These are phyloP conservation scores for Amblyjoppa proteus DNA, from an alignment of 2,888 invertebrate genomes.

Conservation along the genomic window DNA sequence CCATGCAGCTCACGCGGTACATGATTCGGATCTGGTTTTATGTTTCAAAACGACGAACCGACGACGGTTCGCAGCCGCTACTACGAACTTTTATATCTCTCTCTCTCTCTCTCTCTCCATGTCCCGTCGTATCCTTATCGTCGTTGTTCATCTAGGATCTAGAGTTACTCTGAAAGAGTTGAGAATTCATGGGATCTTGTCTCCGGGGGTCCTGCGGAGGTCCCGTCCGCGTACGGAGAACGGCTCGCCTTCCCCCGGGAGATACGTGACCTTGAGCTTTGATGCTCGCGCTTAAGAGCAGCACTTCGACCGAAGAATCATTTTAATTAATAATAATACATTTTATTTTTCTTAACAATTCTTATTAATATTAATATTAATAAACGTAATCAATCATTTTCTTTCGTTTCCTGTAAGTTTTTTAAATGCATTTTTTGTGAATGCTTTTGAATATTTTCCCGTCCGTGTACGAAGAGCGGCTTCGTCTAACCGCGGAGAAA, in stretches of 20 bases:
- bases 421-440: too few relatives aligned
- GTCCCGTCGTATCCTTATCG: slow-evolving; percentile 60
- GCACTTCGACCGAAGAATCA: background rate
- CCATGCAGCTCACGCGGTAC: slow-evolving; percentile 47
- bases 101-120: slow-evolving; percentile 36
- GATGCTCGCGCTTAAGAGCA: background rate
- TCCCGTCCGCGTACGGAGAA: background rate
- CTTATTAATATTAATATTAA: too few relatives aligned
- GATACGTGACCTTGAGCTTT: background rate
- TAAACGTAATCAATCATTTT: too few relatives aligned
- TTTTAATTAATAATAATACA: too few relatives aligned
- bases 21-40: slow-evolving; percentile 69
- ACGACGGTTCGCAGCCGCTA: slow-evolving; percentile 35
- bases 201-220: background rate
- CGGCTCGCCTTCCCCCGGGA: background rate
- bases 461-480: too few relatives aligned
- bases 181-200: slow-evolving; percentile 62
- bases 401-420: too few relatives aligned
- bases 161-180: slow-evolving; percentile 73
- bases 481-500: too few relatives aligned
- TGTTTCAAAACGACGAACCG: slow-evolving; percentile 69
- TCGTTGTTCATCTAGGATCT: slow-evolving; percentile 77
- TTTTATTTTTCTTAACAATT: too few relatives aligned
- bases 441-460: too few relatives aligned
- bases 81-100: slow-evolving; percentile 20